Evolutionary conservation across 2,113 vertebrate genomes (phyloP).

Genomic region (Alectura lathami): DNA sequence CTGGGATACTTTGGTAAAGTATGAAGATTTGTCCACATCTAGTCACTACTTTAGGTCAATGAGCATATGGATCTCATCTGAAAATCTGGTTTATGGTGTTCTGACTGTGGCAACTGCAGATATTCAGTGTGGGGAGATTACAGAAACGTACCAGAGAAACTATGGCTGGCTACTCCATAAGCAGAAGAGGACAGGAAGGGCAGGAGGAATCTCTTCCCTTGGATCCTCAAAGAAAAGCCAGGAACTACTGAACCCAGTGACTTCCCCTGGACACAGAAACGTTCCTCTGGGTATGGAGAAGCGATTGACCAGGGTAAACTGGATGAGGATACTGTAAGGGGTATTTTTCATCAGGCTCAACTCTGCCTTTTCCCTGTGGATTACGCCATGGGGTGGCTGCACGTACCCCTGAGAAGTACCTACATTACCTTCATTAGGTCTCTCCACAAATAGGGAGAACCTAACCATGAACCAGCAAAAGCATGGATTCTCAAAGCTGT

Average conservation of each 20-base stretch:
- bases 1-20: background rate
- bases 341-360: background rate
- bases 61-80: background rate
- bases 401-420: background rate
- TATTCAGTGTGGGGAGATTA: background rate
- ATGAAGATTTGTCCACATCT: background rate
- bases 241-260: background rate
- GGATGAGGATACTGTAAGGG: background rate
- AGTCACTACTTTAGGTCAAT: background rate
- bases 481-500: background rate
- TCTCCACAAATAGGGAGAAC: background rate
- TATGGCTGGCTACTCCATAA: background rate
- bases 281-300: background rate
- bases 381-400: background rate
- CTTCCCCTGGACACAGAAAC: background rate
- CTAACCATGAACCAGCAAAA: background rate
- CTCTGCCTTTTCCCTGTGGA: background rate
- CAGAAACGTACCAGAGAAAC: background rate
- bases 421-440: background rate
- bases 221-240: background rate
- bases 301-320: background rate
- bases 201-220: background rate
- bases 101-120: background rate
- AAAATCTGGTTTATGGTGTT: background rate
- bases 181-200: background rate